phyloP scores from a whole-genome alignment of 2,888 invertebrate genomes.

The Acrobasis suavella region DNA sequence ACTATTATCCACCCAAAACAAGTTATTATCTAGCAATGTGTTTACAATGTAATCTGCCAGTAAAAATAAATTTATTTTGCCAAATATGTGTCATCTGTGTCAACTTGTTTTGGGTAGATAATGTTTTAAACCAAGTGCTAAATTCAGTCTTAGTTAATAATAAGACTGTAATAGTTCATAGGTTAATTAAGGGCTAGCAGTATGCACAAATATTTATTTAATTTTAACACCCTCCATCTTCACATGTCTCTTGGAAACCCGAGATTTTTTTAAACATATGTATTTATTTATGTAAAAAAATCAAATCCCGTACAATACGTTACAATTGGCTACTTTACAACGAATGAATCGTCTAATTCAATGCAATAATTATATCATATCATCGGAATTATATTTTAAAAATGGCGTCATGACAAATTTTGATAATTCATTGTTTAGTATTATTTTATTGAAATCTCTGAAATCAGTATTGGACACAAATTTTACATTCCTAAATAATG shows the following conservation, averaged over 20 bases:
- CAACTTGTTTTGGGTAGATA: no score
- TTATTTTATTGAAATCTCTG: constrained; percentile 23
- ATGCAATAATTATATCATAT: constrained; percentile 40
- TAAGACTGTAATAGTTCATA: background rate
- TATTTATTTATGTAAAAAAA: constrained; percentile 27
- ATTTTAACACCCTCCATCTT: constrained; percentile 46
- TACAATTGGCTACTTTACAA: constrained; percentile 34
- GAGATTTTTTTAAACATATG: constrained; percentile 8
- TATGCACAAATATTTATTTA: constrained; percentile 30
- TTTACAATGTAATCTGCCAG: no score
- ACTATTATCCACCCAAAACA: no score
- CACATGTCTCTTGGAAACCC: constrained; percentile 26
- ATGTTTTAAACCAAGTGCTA: no score
- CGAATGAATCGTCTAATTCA: constrained; percentile 21
- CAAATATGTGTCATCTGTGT: no score
- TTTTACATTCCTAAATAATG: constrained; percentile 34
- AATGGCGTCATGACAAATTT: constrained; percentile 40
- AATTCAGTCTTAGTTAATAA: no score
- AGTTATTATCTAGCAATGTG: no score
- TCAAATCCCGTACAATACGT: constrained; percentile 42
- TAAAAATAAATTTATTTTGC: no score
- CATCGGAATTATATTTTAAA: constrained; percentile 29
- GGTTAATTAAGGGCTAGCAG: constrained; percentile 2
- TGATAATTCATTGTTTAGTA: constrained; percentile 24
- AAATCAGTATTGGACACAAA: constrained; percentile 28